A percentile compares a stretch with the other conserved stretches of the same genome.
phyloP scores from a whole-genome alignment of 2,888 invertebrate genomes.

The Phyllotreta striolata region DNA sequence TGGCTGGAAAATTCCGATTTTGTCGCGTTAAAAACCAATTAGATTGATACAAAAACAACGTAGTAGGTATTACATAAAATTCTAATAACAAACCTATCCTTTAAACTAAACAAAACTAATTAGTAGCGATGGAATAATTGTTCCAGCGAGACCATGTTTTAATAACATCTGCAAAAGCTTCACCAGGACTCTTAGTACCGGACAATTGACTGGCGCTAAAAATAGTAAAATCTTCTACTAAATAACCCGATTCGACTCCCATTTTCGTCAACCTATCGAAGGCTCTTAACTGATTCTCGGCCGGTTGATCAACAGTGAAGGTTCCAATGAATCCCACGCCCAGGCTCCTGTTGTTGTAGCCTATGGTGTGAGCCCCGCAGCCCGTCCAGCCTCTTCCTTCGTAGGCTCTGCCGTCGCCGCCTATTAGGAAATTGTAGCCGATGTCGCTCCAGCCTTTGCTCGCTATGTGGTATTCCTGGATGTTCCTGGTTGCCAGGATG shows the following conservation, averaged over 20 bases:
- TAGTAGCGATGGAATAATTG: neutral
- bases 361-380: conserved; percentile 68
- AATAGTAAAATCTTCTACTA: conserved; percentile 71
- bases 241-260: conserved; percentile 70
- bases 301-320: conserved; percentile 66
- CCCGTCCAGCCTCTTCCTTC: conserved; percentile 61
- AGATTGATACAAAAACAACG: too few species aligned
- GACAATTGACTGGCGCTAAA: conserved; percentile 75
- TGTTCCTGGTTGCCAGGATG: conserved; percentile 55
- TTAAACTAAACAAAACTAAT: neutral
- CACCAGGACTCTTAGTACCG: conserved; percentile 74
- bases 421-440: conserved; percentile 80
- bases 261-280: conserved; percentile 69
- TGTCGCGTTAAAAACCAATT: too few species aligned
- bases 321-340: conserved; percentile 79
- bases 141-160: conserved; percentile 73
- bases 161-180: conserved; percentile 69
- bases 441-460: conserved; percentile 72
- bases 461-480: conserved; percentile 77
- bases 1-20: too few species aligned
- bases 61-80: neutral
- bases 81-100: neutral
- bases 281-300: conserved; percentile 67
- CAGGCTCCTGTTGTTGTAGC: conserved; percentile 72
- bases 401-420: conserved; percentile 80